These are phyloP conservation scores for Alentia gelatinosa DNA, from an alignment of 2,888 invertebrate species.

Conservation along the genomic window DNA sequence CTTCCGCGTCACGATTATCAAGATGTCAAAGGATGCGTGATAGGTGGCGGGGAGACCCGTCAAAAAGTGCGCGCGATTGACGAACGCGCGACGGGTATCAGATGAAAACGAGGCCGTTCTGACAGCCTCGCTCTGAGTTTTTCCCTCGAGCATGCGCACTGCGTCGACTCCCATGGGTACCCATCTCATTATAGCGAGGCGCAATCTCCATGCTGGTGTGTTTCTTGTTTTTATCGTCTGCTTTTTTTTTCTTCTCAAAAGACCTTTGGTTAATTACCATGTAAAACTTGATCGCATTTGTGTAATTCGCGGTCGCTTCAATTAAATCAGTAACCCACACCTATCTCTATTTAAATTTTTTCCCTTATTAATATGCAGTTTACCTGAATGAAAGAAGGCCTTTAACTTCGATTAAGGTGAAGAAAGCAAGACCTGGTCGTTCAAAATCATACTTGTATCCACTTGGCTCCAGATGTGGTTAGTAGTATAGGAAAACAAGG, in stretches of 20 bases:
- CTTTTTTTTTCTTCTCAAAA: background rate
- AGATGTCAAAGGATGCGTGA: constrained; percentile 18
- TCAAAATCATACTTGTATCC: too few relatives aligned
- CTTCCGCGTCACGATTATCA: constrained; percentile 40
- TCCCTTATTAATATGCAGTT: too few relatives aligned
- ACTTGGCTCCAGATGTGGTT: too few relatives aligned
- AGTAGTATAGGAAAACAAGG: too few relatives aligned
- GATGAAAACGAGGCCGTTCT: constrained; percentile 35
- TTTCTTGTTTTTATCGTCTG: background rate
- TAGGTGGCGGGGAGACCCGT: background rate
- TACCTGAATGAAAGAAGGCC: too few relatives aligned
- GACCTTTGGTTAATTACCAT: background rate
- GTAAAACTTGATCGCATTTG: background rate
- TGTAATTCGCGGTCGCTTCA: background rate
- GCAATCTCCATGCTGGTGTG: background rate
- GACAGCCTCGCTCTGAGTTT: constrained; percentile 5
- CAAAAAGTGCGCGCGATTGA: background rate
- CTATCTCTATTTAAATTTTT: background rate
- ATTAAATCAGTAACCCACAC: constrained; percentile 21
- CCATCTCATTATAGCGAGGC: constrained; percentile 17
- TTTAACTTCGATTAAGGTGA: too few relatives aligned
- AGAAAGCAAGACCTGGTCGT: too few relatives aligned
- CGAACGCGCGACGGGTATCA: background rate
- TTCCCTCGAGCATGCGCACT: constrained; percentile 8
- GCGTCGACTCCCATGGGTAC: constrained; percentile 20